Evolutionary conservation across 2,888 invertebrate species (phyloP), one percentile per base, ranked within the genome.

Genomic region (Lacanobia wlatinum): DNA sequence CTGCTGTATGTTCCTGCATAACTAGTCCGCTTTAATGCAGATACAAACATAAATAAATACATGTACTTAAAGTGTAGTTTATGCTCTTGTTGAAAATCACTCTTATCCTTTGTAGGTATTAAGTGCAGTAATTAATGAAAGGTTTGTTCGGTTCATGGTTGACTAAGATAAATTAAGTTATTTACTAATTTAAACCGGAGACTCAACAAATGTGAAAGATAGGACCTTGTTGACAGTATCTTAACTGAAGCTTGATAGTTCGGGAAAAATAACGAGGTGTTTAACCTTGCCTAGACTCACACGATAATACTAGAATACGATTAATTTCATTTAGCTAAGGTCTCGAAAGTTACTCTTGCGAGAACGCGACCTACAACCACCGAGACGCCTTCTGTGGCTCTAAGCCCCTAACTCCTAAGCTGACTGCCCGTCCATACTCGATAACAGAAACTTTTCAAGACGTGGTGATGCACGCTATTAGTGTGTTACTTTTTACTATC

Each of bases 141-240:
- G 75, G 79, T 73, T 82, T 80, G 48, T 70, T 38, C 80, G 77
- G 84, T 84, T 85, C 85, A 87, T 68, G 82, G 84, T 72, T 77
- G 79, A 55, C 63, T 62, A 73, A 59, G 84, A 82, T 82, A 86
- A 84, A 77, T 73, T 66, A 73, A 74, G 64, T 70, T 77, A 78
- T 76, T 72, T 73, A 77, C 80, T 55, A 72, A 84, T 75, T 77
- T 82, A n/a, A 64, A 55, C 63, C 48, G 62, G 75, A 65, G 68
- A 73, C 58, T 78, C 70, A 64, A 68, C 16, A 69, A 79, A 76
- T 59, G 18, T 76, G 69, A 76, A 64, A 82, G 53, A 75, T 65
- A 73, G 43, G 69, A 46, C 28, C 58, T 65, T 67, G 64, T 74
- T 60, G 69, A 46, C 65, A 77, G 28, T 60, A 60, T 73, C 61